phyloP scores from a whole-genome alignment of 2,113 vertebrate genomes.

The Tachycineta bicolor region DNA sequence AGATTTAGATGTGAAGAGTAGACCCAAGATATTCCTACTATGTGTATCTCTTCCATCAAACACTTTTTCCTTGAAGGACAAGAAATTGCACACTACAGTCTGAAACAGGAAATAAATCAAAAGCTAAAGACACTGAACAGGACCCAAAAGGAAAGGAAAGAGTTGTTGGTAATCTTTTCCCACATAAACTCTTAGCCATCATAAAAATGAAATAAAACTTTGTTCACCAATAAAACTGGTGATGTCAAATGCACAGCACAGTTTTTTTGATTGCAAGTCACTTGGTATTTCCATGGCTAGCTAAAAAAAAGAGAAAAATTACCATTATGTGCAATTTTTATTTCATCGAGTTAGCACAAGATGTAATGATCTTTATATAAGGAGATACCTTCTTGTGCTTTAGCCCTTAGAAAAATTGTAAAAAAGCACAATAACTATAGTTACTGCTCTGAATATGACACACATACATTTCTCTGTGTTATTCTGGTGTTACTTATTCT shows the following conservation, averaged over 20 bases:
- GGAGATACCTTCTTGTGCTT: background rate
- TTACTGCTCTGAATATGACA: background rate
- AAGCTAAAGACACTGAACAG: background rate
- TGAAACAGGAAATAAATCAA: background rate
- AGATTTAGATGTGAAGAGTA: background rate
- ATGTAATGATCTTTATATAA: background rate
- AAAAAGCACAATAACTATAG: background rate
- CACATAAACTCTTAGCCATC: background rate
- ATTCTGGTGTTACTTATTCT: background rate
- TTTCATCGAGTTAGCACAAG: background rate
- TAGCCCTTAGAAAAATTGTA: background rate
- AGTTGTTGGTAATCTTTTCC: background rate
- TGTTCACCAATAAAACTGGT: background rate
- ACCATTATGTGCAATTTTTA: background rate
- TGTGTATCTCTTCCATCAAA: background rate
- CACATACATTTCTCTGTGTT: background rate
- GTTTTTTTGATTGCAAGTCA: background rate
- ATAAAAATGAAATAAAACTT: background rate
- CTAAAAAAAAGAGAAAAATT: background rate
- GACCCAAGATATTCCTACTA: background rate
- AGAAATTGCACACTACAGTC: background rate
- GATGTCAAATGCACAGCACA: background rate
- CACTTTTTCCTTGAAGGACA: background rate
- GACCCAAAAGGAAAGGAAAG: background rate
- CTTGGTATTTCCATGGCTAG: background rate